phyloP scores from a whole-genome alignment of 2,113 vertebrate genomes.

The Perca fluviatilis region DNA sequence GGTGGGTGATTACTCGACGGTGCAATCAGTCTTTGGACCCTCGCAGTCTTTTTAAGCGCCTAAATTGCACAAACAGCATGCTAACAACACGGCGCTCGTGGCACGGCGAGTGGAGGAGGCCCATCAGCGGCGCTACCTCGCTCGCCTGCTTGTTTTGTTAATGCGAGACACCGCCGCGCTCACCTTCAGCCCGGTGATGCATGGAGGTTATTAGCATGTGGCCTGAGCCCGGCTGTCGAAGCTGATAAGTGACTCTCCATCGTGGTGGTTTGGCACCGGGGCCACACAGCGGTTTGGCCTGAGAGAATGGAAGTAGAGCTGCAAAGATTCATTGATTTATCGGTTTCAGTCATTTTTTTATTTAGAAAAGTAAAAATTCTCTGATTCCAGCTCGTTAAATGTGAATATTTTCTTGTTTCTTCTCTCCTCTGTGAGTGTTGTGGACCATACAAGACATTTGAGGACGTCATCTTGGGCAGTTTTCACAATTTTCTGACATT shows the following conservation, averaged over 20 bases:
- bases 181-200: constrained; percentile 86
- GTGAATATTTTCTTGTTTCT: too few species aligned
- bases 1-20: constrained; percentile 88
- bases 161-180: constrained; percentile 76
- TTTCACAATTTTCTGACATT: too few species aligned
- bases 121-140: constrained; percentile 3
- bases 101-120: constrained; percentile 34
- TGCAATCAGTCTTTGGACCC: constrained; percentile 90
- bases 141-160: constrained; percentile 75
- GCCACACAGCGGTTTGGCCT: neutral
- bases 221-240: constrained; percentile 85
- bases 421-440: too few species aligned
- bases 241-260: constrained; percentile 85
- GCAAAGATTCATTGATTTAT: too few species aligned
- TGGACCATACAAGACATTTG: too few species aligned
- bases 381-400: too few species aligned
- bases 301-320: too few species aligned
- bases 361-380: too few species aligned
- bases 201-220: constrained; percentile 89
- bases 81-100: constrained; percentile 82
- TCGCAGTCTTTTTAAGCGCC: constrained; percentile 85
- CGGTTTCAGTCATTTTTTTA: too few species aligned
- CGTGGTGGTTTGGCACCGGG: neutral
- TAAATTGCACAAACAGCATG: constrained; percentile 92
- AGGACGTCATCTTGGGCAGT: too few species aligned